Evolutionary conservation across 2,797 vertebrate genomes (phyloP).

Genomic region (Tenualosa thibaudeaui): DNA sequence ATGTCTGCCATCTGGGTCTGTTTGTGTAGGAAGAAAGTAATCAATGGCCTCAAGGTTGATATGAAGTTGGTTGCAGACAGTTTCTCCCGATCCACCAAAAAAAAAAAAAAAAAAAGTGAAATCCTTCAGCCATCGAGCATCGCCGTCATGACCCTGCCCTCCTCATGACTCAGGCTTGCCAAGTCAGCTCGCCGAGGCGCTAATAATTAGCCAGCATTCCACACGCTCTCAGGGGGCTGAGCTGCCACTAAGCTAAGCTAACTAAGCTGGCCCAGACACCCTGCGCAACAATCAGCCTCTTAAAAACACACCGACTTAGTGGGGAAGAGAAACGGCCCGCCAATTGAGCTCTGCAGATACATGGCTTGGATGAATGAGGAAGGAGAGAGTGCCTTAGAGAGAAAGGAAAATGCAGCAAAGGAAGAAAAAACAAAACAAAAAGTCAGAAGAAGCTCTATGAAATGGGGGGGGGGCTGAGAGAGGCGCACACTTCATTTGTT

Average conservation of each 20-base stretch:
- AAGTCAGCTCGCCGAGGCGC: neutral
- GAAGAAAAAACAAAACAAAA: neutral
- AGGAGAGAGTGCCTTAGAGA: neutral
- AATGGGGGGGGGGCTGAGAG: neutral
- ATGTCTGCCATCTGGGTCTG: neutral
- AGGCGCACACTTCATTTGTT: slow-evolving; percentile 14
- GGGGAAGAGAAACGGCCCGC: neutral
- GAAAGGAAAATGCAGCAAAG: neutral
- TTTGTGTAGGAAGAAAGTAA: neutral
- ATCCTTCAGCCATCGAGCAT: neutral
- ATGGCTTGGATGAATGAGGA: neutral
- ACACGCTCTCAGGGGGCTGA: neutral
- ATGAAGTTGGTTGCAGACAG: neutral
- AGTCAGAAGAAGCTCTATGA: neutral
- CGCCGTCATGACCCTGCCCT: neutral
- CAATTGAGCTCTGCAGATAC: slow-evolving; percentile 18
- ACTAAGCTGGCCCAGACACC: neutral
- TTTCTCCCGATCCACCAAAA: neutral
- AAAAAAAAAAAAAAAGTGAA: neutral
- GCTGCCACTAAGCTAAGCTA: neutral
- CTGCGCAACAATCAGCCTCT: slow-evolving; percentile 5
- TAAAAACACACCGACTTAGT: slow-evolving; percentile 3
- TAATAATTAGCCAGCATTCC: slow-evolving; percentile 20
- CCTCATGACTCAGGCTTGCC: neutral
- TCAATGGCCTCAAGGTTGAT: neutral